Percentiles rank a stretch among this genome's conserved stretches.
Evolutionary conservation across 2,888 invertebrate genomes (phyloP).

Genomic region (Nycteola revayana): DNA sequence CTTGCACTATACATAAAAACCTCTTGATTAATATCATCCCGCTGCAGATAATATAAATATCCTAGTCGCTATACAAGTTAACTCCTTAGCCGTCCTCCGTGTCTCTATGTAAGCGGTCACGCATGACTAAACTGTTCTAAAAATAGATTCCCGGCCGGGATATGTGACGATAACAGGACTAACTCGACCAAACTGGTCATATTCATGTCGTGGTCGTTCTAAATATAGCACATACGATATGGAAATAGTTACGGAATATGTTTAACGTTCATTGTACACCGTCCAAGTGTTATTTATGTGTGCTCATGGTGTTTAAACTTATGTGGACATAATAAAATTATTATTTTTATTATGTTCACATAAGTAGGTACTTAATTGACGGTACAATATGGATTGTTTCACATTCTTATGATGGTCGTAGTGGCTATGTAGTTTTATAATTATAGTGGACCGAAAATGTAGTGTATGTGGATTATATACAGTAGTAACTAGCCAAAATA

Average conservation of each 20-base stretch:
- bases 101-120: slow-evolving; percentile 47
- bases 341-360: no score
- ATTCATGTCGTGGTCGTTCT: slow-evolving; percentile 47
- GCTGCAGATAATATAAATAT: no score
- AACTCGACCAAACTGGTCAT: slow-evolving; percentile 56
- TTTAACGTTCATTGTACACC: slow-evolving; percentile 11
- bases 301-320: slow-evolving; percentile 2
- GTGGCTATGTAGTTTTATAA: no score
- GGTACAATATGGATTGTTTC: no score
- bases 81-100: slow-evolving; percentile 20
- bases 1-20: no score
- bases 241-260: slow-evolving; percentile 35
- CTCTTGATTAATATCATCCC: no score
- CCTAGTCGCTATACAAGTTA: slow-evolving; percentile 13
- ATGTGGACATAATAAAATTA: slow-evolving; percentile 1
- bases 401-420: no score
- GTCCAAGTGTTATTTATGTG: background rate
- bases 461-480: no score
- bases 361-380: no score
- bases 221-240: slow-evolving; percentile 51
- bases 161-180: slow-evolving; percentile 62
- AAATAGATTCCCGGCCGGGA: slow-evolving; percentile 58
- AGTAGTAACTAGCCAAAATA: no score
- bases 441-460: no score
- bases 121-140: slow-evolving; percentile 62